Evolutionary conservation across 2,888 invertebrate species (phyloP).

Genomic region (Therioaphis trifolii): DNA sequence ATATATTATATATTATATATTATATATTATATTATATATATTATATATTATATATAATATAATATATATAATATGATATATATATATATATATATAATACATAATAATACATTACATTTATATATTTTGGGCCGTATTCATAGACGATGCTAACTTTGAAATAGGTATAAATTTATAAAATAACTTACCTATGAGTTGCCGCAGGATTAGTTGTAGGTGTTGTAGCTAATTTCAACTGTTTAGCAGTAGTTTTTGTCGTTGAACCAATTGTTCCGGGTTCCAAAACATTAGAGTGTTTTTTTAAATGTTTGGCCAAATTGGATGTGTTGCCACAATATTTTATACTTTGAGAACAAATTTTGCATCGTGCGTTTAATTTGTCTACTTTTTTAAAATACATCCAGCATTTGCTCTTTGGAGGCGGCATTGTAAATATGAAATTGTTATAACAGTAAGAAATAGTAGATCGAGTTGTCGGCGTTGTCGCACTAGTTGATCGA

Average conservation of each 20-base stretch:
- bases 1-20: too few relatives aligned
- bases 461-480: constrained; percentile 18
- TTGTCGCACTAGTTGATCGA: constrained; percentile 11
- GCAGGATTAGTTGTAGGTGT: constrained; percentile 38
- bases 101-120: too few relatives aligned
- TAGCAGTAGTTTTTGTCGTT: constrained; percentile 38
- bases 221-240: constrained; percentile 29
- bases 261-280: constrained; percentile 13
- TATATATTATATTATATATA: too few relatives aligned
- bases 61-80: too few relatives aligned
- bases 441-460: neutral
- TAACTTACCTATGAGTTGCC: constrained; percentile 20
- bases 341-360: constrained; percentile 41
- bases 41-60: too few relatives aligned
- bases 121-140: too few relatives aligned
- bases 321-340: constrained; percentile 40
- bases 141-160: too few relatives aligned
- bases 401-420: constrained; percentile 34
- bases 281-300: constrained; percentile 26
- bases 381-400: constrained; percentile 35
- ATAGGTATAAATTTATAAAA: constrained; percentile 48
- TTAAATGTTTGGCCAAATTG: constrained; percentile 29
- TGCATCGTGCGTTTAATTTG: constrained; percentile 33
- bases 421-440: constrained; percentile 22
- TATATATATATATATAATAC: too few relatives aligned